Percentiles rank a stretch among this genome's conserved stretches.
These are phyloP conservation scores for Drosophila mulleri DNA, from an alignment of 2,888 invertebrate species.

Conservation along the genomic window DNA sequence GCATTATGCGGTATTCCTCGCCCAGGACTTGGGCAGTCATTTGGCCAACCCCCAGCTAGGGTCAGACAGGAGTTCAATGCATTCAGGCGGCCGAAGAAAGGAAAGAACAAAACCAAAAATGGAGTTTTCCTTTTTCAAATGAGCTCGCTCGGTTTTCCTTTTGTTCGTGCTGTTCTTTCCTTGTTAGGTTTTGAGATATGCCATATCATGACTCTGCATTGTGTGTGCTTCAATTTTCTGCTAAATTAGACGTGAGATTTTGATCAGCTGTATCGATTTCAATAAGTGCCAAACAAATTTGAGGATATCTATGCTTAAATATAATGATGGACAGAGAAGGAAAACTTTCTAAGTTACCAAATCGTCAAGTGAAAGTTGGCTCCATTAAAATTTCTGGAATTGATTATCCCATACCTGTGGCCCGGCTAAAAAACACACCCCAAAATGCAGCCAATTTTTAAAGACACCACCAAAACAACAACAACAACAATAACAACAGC, in stretches of 20 bases:
- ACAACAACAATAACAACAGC: slow-evolving; percentile 45
- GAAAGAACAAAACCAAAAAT: slow-evolving; percentile 19
- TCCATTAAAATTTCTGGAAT: slow-evolving; percentile 45
- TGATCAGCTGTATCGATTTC: slow-evolving; percentile 8
- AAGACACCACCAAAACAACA: slow-evolving; percentile 58
- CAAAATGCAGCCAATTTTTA: slow-evolving; percentile 63
- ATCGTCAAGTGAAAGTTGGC: slow-evolving; percentile 14
- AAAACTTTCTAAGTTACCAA: background rate
- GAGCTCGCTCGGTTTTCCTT: slow-evolving; percentile 20
- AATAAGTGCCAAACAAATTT: background rate
- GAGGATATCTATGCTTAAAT: background rate
- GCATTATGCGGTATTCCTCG: slow-evolving; percentile 36
- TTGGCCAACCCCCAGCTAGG: slow-evolving; percentile 39
- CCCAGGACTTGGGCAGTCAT: slow-evolving; percentile 7
- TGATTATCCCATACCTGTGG: slow-evolving; percentile 75
- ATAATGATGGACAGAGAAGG: background rate
- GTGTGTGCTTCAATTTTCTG: slow-evolving; percentile 8
- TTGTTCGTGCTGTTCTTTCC: slow-evolving; percentile 31
- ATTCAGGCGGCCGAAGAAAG: slow-evolving; percentile 26
- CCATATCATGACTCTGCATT: background rate
- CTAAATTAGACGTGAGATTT: background rate
- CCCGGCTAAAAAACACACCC: slow-evolving; percentile 64
- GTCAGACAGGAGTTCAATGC: slow-evolving; percentile 39
- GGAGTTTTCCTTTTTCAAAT: slow-evolving; percentile 23
- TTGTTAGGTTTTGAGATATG: slow-evolving; percentile 10